Evolutionary conservation across 2,888 invertebrate species (phyloP).

Genomic region (Rotaria macrura): DNA sequence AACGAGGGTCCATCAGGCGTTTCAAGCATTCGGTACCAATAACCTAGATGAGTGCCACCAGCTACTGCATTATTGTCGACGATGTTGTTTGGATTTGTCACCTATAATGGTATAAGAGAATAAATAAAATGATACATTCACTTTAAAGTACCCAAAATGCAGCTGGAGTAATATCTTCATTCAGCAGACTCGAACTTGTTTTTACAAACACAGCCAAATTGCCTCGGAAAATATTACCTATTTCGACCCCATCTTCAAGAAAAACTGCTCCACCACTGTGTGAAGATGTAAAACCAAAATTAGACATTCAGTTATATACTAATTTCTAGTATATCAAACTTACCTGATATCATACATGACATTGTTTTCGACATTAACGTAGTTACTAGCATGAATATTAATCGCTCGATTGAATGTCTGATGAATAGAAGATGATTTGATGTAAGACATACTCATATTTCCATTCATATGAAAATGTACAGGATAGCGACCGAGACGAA

Average conservation of each 20-base stretch:
- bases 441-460: conserved; percentile 41
- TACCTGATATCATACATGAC: conserved; percentile 31
- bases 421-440: conserved; percentile 41
- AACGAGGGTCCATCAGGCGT: conserved; percentile 32
- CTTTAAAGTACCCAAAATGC: not conserved
- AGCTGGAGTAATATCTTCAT: conserved; percentile 29
- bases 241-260: conserved; percentile 35
- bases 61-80: conserved; percentile 25
- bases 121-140: not conserved
- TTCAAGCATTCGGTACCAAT: conserved; percentile 31
- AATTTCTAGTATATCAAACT: no score
- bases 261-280: conserved; percentile 34
- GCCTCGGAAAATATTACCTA: conserved; percentile 28
- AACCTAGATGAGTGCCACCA: conserved; percentile 33
- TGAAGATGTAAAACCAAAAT: not conserved
- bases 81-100: conserved; percentile 31
- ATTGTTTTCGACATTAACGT: conserved; percentile 38
- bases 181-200: conserved; percentile 27
- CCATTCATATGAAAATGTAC: conserved; percentile 46
- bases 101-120: not conserved
- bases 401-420: conserved; percentile 45
- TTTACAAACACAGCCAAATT: conserved; percentile 32
- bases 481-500: conserved; percentile 43
- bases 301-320: no score
- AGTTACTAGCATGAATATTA: conserved; percentile 43